Conservation (phyloP, 2,888 invertebrate species). For the Onchidella celtica region DNA sequence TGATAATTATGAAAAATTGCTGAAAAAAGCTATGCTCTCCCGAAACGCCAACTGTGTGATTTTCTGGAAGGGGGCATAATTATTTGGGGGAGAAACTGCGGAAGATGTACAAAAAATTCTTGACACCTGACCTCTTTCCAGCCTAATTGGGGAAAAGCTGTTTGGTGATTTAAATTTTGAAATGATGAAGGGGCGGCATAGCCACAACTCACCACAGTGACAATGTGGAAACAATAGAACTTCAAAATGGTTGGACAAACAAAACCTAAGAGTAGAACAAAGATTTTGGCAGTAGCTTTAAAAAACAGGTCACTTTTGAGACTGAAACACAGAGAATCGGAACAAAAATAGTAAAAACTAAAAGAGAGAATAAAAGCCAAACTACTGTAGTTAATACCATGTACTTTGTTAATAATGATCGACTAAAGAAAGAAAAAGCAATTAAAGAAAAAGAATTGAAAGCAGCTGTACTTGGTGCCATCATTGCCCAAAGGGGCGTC, state of each 20-base stretch:
- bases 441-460: neutral
- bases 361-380: neutral
- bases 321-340: neutral
- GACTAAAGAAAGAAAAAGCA: neutral
- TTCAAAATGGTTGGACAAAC: neutral
- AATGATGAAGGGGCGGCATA: conserved; percentile 12
- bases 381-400: too few species aligned
- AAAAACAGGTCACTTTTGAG: neutral
- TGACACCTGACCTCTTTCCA: neutral
- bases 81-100: neutral
- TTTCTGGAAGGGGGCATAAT: conserved; percentile 9
- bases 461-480: conserved; percentile 1
- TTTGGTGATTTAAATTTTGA: neutral
- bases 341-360: too few species aligned
- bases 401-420: neutral
- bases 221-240: conserved; percentile 19
- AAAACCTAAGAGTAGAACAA: neutral
- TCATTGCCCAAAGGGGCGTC: neutral
- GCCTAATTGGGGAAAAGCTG: neutral
- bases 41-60: too few species aligned
- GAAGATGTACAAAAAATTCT: neutral
- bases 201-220: conserved; percentile 8
- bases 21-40: too few species aligned
- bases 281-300: neutral
- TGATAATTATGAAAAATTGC: too few species aligned